Conservation (phyloP, 2,888 invertebrate species). For the Molorchus minor region DNA sequence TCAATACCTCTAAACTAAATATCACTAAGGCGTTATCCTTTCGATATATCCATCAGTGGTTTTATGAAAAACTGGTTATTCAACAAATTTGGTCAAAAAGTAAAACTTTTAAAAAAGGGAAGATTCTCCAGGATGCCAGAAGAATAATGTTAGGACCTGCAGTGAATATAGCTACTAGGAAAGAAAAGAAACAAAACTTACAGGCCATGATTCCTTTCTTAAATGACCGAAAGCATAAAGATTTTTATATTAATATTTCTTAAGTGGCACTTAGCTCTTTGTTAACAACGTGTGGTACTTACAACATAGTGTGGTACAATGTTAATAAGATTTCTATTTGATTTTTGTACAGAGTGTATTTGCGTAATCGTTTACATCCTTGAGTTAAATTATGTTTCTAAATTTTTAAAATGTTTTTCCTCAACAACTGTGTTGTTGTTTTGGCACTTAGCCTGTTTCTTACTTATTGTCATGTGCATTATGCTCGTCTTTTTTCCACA, state of each 20-base stretch:
- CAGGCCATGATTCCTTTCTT: conserved; percentile 12
- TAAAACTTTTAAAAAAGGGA: not conserved
- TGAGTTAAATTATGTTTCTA: not conserved
- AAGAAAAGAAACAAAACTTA: conserved; percentile 5
- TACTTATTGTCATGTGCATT: too few relatives aligned
- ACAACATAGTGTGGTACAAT: too few relatives aligned
- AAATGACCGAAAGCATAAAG: conserved; percentile 11
- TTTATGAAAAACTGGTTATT: not conserved
- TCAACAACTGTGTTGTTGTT: too few relatives aligned
- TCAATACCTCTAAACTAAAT: too few relatives aligned
- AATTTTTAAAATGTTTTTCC: not conserved
- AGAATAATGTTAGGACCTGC: too few relatives aligned
- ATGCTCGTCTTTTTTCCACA: too few relatives aligned
- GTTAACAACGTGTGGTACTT: conserved; percentile 4
- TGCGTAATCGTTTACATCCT: not conserved
- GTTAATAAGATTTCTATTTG: too few relatives aligned
- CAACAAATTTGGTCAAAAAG: not conserved
- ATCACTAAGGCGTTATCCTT: not conserved
- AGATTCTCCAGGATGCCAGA: too few relatives aligned
- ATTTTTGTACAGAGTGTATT: not conserved
- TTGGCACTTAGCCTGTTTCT: too few relatives aligned
- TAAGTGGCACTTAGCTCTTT: conserved; percentile 2
- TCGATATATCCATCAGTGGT: not conserved
- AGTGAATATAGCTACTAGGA: too few relatives aligned
- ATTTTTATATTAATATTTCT: conserved; percentile 22